These are phyloP conservation scores for Pseudomyrmex cubaensis DNA, from an alignment of 1,140 invertebrate genomes.

Conservation along the genomic window DNA sequence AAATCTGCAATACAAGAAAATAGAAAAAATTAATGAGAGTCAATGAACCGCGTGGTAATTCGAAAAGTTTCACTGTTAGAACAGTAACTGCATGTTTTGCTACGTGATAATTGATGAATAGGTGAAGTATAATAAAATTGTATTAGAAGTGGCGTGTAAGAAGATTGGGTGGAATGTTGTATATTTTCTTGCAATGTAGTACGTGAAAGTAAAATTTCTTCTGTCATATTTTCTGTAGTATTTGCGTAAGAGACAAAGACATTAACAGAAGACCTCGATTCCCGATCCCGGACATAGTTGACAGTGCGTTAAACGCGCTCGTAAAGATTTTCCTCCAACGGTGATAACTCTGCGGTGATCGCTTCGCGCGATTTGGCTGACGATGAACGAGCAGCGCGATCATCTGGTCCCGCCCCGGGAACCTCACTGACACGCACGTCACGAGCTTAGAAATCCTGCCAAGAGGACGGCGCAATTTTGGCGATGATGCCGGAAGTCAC, in stretches of 20 bases:
- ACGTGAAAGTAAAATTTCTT: not conserved
- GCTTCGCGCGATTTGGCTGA: slow-evolving; percentile 37
- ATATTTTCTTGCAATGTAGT: not conserved
- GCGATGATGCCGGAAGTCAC: slow-evolving; percentile 77
- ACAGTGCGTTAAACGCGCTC: not conserved
- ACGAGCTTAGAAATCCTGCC: slow-evolving; percentile 66
- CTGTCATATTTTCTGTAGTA: not conserved
- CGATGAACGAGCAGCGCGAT: slow-evolving; percentile 42
- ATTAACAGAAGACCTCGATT: slow-evolving; percentile 23
- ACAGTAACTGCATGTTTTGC: not conserved
- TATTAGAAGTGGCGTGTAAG: not conserved
- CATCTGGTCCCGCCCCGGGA: slow-evolving; percentile 5
- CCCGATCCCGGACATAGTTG: slow-evolving; percentile 28
- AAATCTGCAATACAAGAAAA: slow-evolving; percentile 49
- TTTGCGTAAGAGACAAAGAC: not conserved
- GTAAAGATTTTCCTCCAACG: slow-evolving; percentile 24
- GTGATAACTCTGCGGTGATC: not conserved
- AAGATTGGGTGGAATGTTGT: not conserved
- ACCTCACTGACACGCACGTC: slow-evolving; percentile 54
- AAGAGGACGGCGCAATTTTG: slow-evolving; percentile 77
- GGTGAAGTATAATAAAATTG: not conserved
- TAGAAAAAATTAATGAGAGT: slow-evolving; percentile 16
- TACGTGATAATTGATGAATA: not conserved
- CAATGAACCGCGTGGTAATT: not conserved
- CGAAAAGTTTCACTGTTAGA: not conserved